Evolutionary conservation across 2,888 invertebrate species (phyloP).

Genomic region (Cephus pygmeus): DNA sequence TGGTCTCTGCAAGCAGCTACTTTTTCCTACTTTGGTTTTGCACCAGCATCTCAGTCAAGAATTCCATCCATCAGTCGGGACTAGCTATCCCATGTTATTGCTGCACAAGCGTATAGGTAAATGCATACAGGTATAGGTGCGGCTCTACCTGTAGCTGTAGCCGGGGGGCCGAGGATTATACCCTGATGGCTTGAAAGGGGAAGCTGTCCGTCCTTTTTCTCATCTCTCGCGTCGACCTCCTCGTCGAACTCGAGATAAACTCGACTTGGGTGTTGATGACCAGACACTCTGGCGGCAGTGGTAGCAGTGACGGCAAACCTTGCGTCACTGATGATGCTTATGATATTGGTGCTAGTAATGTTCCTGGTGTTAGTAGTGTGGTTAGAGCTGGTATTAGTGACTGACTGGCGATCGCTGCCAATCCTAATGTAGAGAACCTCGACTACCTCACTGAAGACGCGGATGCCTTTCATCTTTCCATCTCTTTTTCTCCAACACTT

Average conservation of each 20-base stretch:
- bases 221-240: slow-evolving; percentile 12
- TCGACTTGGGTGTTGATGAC: slow-evolving; percentile 55
- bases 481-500: slow-evolving; percentile 41
- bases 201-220: slow-evolving; percentile 27
- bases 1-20: slow-evolving; percentile 31
- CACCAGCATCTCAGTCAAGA: slow-evolving; percentile 41
- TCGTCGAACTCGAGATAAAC: slow-evolving; percentile 18
- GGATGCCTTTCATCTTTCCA: slow-evolving; percentile 62
- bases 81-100: slow-evolving; percentile 37
- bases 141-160: slow-evolving; percentile 29
- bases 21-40: slow-evolving; percentile 51
- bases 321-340: not conserved
- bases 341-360: not conserved
- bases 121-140: slow-evolving; percentile 38
- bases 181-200: slow-evolving; percentile 21
- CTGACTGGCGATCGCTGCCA: not conserved
- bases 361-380: slow-evolving; percentile 50
- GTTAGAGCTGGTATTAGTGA: slow-evolving; percentile 30
- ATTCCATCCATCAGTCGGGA: slow-evolving; percentile 51
- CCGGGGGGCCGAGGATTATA: slow-evolving; percentile 20
- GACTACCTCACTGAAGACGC: not conserved
- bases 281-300: slow-evolving; percentile 55
- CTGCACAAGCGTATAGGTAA: slow-evolving; percentile 32
- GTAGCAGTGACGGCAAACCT: slow-evolving; percentile 41
- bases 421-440: not conserved